Base-by-base conservation (phyloP, 2,797 vertebrate genomes). In the Ceyx erithaca region DNA sequence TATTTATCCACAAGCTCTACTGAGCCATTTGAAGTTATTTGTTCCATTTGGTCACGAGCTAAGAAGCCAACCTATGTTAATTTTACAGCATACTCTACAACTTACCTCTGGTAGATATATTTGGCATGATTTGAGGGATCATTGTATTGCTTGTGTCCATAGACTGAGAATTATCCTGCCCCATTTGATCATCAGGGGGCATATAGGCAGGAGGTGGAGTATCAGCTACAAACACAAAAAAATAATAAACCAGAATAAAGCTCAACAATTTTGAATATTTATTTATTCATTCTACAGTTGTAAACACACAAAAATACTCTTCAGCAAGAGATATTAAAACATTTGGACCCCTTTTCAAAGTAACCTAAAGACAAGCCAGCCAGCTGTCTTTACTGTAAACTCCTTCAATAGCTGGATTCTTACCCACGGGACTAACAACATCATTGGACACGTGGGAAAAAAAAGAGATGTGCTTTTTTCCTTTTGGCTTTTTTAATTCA, bases 131-230 rank as follows among this genome's bases (percentile, higher is more conserved):
- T 64, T 98, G 97, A 96, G 98, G 96, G 92, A 98, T 97, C 97
- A 98, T 97, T 66, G 93, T 96, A 95, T 91, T 98, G 96, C 98
- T 97, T 72, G 97, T 98, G 78, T 98, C 98, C 98, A 98, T 98
- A 37, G 98, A 98, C 51, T 98, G 98, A 23, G 98, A 97, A 85
- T 94, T 97, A 87, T 98, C 98, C 79, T 97, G 98, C 54, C 97
- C 97, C 96, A 98, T 97, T 68, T 98, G 98, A 89, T 98, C 98
- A 87, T 98, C 98, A 43, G 98, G 98, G 19, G 98, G 98, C 98
- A 98, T 98, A 80, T 98, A 98, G 28, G 98, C 98, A 90, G 98
- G 98, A 89, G 98, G 98, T 69, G 98, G 98, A 54, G 98, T 98
- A 94, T 98, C 98, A 94, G 98, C 98, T 98, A 86, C 64, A 80